phyloP scores from a whole-genome alignment of 2,888 invertebrate species.

The Ophion obscuratus region DNA sequence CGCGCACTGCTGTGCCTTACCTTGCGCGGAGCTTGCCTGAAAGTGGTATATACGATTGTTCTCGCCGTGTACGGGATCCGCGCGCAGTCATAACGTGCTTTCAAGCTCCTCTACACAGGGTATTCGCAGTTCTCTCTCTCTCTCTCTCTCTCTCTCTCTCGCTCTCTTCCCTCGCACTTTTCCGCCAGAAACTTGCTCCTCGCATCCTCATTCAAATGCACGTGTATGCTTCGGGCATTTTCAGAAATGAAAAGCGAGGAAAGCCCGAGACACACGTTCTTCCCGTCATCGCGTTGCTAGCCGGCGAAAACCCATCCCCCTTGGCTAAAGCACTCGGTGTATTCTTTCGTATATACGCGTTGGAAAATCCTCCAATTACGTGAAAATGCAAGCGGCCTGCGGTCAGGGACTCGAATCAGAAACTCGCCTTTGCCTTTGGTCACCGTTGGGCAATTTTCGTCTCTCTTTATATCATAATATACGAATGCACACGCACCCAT shows the following conservation, averaged over 20 bases:
- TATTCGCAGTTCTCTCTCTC: conserved; percentile 18
- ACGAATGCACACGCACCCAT: neutral
- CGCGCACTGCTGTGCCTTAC: neutral
- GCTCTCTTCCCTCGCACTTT: no score
- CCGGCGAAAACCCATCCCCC: neutral
- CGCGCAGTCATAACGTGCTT: conserved; percentile 19
- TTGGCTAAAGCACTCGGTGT: conserved; percentile 29
- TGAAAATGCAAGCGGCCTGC: conserved; percentile 50
- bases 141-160: neutral
- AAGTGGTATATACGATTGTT: conserved; percentile 28
- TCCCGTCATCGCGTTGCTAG: neutral
- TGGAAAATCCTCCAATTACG: conserved; percentile 65
- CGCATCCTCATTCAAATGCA: conserved; percentile 20
- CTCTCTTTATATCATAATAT: conserved; percentile 13
- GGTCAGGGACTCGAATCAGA: conserved; percentile 34
- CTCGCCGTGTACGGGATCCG: conserved; percentile 16
- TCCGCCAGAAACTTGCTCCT: neutral
- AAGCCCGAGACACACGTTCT: neutral
- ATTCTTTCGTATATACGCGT: conserved; percentile 34
- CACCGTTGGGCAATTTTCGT: conserved; percentile 51
- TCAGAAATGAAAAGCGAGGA: conserved; percentile 5
- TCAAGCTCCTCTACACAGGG: conserved; percentile 11
- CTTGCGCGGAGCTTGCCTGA: neutral
- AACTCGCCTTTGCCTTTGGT: conserved; percentile 28
- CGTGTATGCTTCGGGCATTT: conserved; percentile 28